Evolutionary conservation across 2,113 vertebrate species (phyloP), one percentile per base, ranked within the genome.

Genomic region (Struthio camelus): DNA sequence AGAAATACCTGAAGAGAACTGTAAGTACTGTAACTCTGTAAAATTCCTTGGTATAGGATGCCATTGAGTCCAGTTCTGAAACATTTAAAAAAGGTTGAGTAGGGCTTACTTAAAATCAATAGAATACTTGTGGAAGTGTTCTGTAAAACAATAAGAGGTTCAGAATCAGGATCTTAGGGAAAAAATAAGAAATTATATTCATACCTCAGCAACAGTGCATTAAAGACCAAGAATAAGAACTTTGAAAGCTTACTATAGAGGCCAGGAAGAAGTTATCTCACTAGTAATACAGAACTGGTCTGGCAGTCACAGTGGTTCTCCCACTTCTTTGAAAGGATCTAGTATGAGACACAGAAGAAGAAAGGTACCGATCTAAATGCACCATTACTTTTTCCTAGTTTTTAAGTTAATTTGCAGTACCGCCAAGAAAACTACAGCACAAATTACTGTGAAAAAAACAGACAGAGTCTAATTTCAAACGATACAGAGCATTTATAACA

Each of bases 251-350:
- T 17, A 23, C 24, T 85, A 82, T 20, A 94, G 78, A 94, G 91
- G 78, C 40, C 71, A 96, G 84, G 62, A 94, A 75, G 85, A 94
- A 92, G 87, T 76, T 85, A 72, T 84, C 93, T 80, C 54, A 90
- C 65, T n/a, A 94, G 30, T 27, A 92, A 80, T 80, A 62, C 15
- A 58, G 69, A 93, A 89, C 32, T 24, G 64, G 48, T 56, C 78
- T 78, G 66, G 70, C 84, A 92, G 80, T 48, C 78, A 86, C 20
- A 75, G 67, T 59, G 59, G 56, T 79, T 89, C 79, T 88, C 75
- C 51, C 69, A 70, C 27, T 67, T 20, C 76, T 87, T 93, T 83
- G 54, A 85, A 88, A 7, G 4, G 36, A 77, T 78, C 58, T 42
- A 53, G 34, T 65, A 69, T 9, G 50, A 93, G 87, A 69, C 51